Percentiles rank a stretch among this genome's conserved stretches.
phyloP scores from a whole-genome alignment of 2,797 vertebrate genomes.

The Lates japonicus region DNA sequence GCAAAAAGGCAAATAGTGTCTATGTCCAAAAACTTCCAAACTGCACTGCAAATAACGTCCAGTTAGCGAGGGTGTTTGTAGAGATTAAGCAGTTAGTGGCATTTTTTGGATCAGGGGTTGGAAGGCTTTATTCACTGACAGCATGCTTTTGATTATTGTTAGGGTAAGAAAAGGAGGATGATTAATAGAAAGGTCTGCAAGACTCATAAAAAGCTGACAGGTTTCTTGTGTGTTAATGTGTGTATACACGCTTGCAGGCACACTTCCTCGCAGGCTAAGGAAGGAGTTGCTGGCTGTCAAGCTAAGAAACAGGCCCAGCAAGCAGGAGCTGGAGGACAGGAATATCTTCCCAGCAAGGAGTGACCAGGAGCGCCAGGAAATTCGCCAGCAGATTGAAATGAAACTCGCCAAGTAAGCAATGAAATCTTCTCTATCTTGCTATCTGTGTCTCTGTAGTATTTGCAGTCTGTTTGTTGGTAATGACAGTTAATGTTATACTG shows the following conservation, averaged over 20 bases:
- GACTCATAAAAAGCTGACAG: neutral
- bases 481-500: neutral
- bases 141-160: neutral
- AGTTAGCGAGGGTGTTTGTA: neutral
- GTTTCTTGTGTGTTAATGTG: constrained; percentile 20
- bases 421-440: constrained; percentile 10
- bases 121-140: neutral
- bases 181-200: neutral
- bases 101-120: neutral
- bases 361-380: constrained; percentile 96
- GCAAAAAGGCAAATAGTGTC: neutral
- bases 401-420: constrained; percentile 97
- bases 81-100: neutral
- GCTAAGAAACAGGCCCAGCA: constrained; percentile 95
- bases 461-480: neutral
- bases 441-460: neutral
- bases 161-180: constrained; percentile 1
- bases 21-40: neutral
- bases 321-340: constrained; percentile 96
- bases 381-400: constrained; percentile 97
- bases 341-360: constrained; percentile 97
- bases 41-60: neutral
- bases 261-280: constrained; percentile 97
- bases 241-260: constrained; percentile 84
- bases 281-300: constrained; percentile 96